phyloP scores from a whole-genome alignment of 2,113 vertebrate genomes.

The Triplophysa rosa region DNA sequence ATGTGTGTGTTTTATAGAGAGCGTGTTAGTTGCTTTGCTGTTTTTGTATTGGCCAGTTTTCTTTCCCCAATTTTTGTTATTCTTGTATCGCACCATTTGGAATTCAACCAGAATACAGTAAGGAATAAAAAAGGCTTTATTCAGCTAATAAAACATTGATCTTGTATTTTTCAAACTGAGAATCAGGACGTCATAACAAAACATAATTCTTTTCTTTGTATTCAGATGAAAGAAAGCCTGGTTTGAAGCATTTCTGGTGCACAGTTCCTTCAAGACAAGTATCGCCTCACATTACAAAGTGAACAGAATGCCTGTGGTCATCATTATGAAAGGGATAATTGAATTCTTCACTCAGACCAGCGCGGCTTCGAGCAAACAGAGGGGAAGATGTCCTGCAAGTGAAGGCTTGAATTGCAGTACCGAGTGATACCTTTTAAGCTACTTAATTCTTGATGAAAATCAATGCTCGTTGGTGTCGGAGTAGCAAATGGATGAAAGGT shows the following conservation, averaged over 20 bases:
- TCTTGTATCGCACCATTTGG: too few species aligned
- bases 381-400: constrained; percentile 4
- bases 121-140: too few species aligned
- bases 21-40: not conserved
- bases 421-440: constrained; percentile 46
- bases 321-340: not conserved
- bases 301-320: not conserved
- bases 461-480: constrained; percentile 40
- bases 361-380: constrained; percentile 11
- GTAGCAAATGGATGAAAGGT: constrained; percentile 43
- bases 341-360: constrained; percentile 8
- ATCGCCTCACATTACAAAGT: not conserved
- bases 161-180: too few species aligned
- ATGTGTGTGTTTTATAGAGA: not conserved
- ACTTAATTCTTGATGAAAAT: constrained; percentile 51
- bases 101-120: too few species aligned
- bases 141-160: too few species aligned
- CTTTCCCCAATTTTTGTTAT: too few species aligned
- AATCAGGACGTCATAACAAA: too few species aligned
- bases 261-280: not conserved
- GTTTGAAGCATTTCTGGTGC: not conserved
- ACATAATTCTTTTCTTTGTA: too few species aligned
- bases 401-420: constrained; percentile 38
- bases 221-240: too few species aligned
- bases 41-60: not conserved